Evolutionary conservation across 2,797 vertebrate species (phyloP).

Genomic region (Neopelma chrysocephalum): DNA sequence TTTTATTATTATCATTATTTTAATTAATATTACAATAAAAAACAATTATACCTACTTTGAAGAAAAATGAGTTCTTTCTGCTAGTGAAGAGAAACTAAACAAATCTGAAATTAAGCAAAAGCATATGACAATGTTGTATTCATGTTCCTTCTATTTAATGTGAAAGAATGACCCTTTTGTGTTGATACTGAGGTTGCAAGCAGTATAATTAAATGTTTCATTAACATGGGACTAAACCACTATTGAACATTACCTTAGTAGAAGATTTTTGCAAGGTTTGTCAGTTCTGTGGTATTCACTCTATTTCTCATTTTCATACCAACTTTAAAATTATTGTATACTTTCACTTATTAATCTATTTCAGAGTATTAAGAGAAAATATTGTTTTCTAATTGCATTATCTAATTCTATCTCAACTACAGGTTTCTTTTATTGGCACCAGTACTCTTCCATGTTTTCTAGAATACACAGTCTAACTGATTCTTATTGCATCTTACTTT

Average conservation of each 20-base stretch:
- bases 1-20: background rate
- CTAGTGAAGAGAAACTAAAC: background rate
- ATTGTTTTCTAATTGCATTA: background rate
- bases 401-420: slow-evolving; percentile 25
- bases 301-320: background rate
- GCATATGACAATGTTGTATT: background rate
- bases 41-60: background rate
- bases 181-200: background rate
- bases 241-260: background rate
- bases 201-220: slow-evolving; percentile 26
- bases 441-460: background rate
- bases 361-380: slow-evolving; percentile 1
- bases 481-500: slow-evolving; percentile 29
- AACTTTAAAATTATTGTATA: background rate
- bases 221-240: background rate
- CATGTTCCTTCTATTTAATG: background rate
- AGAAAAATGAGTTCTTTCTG: background rate
- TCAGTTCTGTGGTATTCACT: background rate
- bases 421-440: background rate
- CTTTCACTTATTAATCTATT: background rate
- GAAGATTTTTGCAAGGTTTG: background rate
- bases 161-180: slow-evolving; percentile 3
- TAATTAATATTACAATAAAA: background rate
- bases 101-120: background rate
- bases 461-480: slow-evolving; percentile 4